Conservation (phyloP, 2,797 vertebrate genomes). For the Phoxinus dragarum region DNA sequence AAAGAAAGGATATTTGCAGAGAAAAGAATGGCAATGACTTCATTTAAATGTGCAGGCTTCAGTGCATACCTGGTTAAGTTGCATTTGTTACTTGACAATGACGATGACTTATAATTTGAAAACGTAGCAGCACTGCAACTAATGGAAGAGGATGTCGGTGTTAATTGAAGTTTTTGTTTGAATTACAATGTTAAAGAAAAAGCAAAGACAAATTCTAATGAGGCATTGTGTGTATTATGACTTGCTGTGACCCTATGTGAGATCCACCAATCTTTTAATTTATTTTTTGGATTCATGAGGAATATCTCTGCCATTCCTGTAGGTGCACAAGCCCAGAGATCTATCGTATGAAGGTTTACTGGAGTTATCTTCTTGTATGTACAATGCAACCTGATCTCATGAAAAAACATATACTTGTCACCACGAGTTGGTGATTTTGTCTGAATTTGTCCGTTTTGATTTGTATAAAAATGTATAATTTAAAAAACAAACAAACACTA, state of each 20-base stretch:
- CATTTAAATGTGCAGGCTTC: constrained; percentile 1
- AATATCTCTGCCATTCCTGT: background rate
- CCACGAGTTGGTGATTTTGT: background rate
- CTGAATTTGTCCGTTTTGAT: background rate
- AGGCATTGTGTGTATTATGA: background rate
- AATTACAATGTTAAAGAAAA: background rate
- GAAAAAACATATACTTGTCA: background rate
- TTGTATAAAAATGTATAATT: background rate
- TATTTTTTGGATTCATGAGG: background rate
- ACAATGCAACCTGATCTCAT: background rate
- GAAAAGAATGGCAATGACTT: constrained; percentile 22
- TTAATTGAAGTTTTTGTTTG: background rate
- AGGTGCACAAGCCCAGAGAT: background rate
- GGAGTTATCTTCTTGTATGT: background rate
- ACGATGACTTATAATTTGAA: background rate
- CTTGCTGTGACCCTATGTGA: background rate
- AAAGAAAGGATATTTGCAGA: constrained; percentile 2
- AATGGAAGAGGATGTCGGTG: background rate
- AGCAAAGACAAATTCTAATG: background rate
- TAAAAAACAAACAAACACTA: background rate
- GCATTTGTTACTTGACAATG: background rate
- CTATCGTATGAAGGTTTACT: background rate
- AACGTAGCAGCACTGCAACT: background rate
- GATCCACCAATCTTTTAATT: background rate
- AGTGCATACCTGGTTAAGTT: constrained; percentile 15